phyloP scores from a whole-genome alignment of 1,140 invertebrate species.

The Aphidius gifuensis region DNA sequence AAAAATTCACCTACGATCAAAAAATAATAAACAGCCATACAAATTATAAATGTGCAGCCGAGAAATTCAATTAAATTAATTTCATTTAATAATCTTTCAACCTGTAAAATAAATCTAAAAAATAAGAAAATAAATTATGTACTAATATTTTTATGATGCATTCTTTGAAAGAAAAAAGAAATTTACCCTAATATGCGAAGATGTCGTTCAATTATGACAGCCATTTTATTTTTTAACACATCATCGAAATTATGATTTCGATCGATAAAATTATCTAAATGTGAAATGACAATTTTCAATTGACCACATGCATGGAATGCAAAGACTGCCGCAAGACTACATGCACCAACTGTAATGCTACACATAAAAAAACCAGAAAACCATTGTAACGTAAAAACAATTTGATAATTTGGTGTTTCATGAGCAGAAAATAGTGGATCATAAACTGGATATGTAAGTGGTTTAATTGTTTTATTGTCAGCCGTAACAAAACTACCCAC shows the following conservation, averaged over 20 bases:
- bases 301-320: slow-evolving; percentile 31
- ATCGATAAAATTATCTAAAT: slow-evolving; percentile 22
- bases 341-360: slow-evolving; percentile 28
- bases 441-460: slow-evolving; percentile 25
- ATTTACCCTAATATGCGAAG: slow-evolving; percentile 30
- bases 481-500: slow-evolving; percentile 25
- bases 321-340: slow-evolving; percentile 29
- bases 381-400: slow-evolving; percentile 29
- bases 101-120: slow-evolving; percentile 35
- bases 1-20: slow-evolving; percentile 31
- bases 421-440: slow-evolving; percentile 26
- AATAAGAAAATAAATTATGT: no score
- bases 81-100: slow-evolving; percentile 39
- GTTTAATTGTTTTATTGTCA: slow-evolving; percentile 30
- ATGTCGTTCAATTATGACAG: slow-evolving; percentile 37
- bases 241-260: slow-evolving; percentile 9
- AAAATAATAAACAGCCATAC: slow-evolving; percentile 41
- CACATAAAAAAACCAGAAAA: slow-evolving; percentile 30
- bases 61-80: slow-evolving; percentile 42
- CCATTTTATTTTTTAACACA: slow-evolving; percentile 28
- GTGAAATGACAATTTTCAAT: slow-evolving; percentile 27
- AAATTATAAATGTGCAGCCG: slow-evolving; percentile 43
- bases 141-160: not conserved
- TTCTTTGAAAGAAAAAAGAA: no score
- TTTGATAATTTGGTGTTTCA: slow-evolving; percentile 28